A percentile compares a stretch with the other conserved stretches of the same genome.
These are phyloP conservation scores for Dendrolimus kikuchii DNA, from an alignment of 1,140 invertebrate genomes.

Conservation along the genomic window DNA sequence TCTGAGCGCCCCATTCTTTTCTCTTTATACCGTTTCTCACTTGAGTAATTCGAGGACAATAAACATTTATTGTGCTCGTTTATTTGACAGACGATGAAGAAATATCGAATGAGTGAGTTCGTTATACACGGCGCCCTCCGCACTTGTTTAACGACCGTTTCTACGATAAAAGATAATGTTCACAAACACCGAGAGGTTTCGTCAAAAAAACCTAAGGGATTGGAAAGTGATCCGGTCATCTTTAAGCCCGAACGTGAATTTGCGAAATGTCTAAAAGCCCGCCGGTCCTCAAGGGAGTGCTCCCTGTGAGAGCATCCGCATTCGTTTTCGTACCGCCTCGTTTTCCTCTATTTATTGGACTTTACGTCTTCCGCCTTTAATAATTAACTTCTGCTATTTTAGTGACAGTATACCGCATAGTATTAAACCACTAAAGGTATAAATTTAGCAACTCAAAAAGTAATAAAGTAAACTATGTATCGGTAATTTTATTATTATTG, in stretches of 20 bases:
- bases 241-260: slow-evolving; percentile 35
- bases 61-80: slow-evolving; percentile 66
- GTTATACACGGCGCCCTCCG: slow-evolving; percentile 31
- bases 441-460: too few species aligned
- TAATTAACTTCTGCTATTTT: slow-evolving; percentile 19
- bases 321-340: slow-evolving; percentile 43
- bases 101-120: slow-evolving; percentile 57
- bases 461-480: too few species aligned
- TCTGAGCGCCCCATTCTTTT: slow-evolving; percentile 63
- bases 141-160: slow-evolving; percentile 28
- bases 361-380: slow-evolving; percentile 43
- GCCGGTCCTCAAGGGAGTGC: slow-evolving; percentile 21
- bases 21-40: slow-evolving; percentile 67
- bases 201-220: slow-evolving; percentile 16
- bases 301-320: slow-evolving; percentile 28
- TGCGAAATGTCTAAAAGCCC: slow-evolving; percentile 35
- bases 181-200: slow-evolving; percentile 8
- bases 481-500: too few species aligned
- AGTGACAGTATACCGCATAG: too few species aligned
- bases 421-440: too few species aligned
- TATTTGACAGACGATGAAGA: slow-evolving; percentile 64
- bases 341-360: slow-evolving; percentile 38
- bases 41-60: slow-evolving; percentile 68
- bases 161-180: slow-evolving; percentile 21
- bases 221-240: slow-evolving; percentile 32